Conservation (phyloP, 23 tunicate genomes). For the Ascidia mentula region DNA sequence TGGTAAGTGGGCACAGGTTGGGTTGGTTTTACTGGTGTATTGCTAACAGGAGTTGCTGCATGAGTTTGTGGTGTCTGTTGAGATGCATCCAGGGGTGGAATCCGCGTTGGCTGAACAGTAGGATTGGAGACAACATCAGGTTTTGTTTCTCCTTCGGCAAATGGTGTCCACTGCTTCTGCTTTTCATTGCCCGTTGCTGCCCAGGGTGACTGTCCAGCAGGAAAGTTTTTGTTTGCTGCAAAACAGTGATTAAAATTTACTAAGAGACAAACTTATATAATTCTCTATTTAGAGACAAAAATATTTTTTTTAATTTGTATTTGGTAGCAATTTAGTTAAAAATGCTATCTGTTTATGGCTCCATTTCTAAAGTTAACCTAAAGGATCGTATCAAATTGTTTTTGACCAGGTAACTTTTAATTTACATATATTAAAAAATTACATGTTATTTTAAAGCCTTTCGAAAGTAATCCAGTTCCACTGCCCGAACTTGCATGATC, state of each 20-base stretch:
- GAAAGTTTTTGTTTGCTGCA: background rate
- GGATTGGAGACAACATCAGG: background rate
- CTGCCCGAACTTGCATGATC: background rate
- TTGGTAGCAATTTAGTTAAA: no score
- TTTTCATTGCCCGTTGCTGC: background rate
- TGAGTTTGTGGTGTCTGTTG: background rate
- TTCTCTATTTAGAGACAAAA: no score
- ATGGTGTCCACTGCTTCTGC: slow-evolving; percentile 5
- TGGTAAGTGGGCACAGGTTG: background rate
- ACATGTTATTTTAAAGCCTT: background rate
- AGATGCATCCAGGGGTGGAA: background rate
- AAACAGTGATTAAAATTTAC: no score
- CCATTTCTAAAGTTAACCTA: no score
- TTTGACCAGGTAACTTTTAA: no score
- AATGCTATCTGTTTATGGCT: no score
- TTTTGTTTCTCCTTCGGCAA: background rate
- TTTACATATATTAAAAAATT: background rate
- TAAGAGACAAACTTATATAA: no score
- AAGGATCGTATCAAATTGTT: no score
- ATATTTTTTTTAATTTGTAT: no score
- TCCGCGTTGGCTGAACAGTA: background rate
- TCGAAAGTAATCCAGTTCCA: background rate
- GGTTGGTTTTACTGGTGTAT: background rate
- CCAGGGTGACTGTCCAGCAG: background rate
- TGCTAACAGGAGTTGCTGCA: background rate